Evolutionary conservation across 2,888 invertebrate genomes (phyloP), one percentile per base, ranked within the genome.

Genomic region (Cinara cedri): DNA sequence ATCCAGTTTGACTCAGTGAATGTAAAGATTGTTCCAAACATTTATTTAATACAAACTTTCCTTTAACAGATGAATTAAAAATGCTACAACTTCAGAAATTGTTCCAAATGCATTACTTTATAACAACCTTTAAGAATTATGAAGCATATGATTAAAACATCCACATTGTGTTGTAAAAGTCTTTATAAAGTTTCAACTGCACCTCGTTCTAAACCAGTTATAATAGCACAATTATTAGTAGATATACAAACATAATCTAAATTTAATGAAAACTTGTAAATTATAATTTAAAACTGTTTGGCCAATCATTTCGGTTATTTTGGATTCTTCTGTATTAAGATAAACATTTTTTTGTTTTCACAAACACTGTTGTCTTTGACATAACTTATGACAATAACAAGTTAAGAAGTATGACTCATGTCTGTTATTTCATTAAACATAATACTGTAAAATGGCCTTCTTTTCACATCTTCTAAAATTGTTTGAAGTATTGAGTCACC

Each of bases 161-260:
- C 34, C 34, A 10, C 42, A 62, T 10, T 62, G 21, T 11, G 19
- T n/a, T 11, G 62, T 19, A 62, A 42, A 62, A 9, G 3, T 65
- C 63, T 1, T 65, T 44, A 44, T 65, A n/a, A n/a, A n/a, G 63
- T 44, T 19, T 19, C 21, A 65, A 21, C 44, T 11, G 63, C 63
- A 13, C 63, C 44, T 65, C 44, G 63, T 21, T 65, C 26, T 57
- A 57, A 57, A 57, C 57, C 26, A 57, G 14, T 26, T 11, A 42
- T 1, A n/a, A 42, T 62, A 62, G 60, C 63, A 65, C 63, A 44
- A 65, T 21, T 62, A 42, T 62, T n/a, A 62, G 57, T 57, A 26
- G n/a, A 62, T 62, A 42, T 62, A 62, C n/a, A n/a, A 44, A 44
- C 8, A 65, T 44, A 4, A 65, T 65, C 63, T 44, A 65, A 13